Conservation (phyloP, 2,888 invertebrate genomes). For the Tenthredo distinguenda region DNA sequence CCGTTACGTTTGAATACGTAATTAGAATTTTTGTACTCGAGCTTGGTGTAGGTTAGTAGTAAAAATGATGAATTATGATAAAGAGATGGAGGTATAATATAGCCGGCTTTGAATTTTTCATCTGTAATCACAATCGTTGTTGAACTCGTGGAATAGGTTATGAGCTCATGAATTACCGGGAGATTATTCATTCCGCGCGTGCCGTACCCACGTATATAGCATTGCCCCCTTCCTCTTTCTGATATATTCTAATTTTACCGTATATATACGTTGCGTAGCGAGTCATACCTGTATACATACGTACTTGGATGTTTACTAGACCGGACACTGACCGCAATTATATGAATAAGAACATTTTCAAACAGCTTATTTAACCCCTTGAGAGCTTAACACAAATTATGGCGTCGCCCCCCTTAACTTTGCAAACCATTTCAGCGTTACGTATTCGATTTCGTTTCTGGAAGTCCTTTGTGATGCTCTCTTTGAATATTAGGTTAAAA, state of each 20-base stretch:
- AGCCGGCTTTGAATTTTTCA: background rate
- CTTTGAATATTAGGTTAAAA: background rate
- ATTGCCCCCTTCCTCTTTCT: background rate
- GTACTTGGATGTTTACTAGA: slow-evolving; percentile 16
- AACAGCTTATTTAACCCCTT: background rate
- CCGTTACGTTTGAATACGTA: background rate
- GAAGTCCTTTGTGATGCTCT: background rate
- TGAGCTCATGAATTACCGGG: background rate
- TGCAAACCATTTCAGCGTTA: background rate
- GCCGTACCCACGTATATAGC: background rate
- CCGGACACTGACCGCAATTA: slow-evolving; percentile 35
- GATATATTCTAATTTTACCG: slow-evolving; percentile 34
- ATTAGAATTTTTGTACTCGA: background rate
- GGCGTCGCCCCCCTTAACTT: background rate
- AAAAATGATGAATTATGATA: background rate
- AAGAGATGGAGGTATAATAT: background rate
- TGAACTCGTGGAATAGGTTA: background rate
- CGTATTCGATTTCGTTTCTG: background rate
- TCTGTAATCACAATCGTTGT: background rate
- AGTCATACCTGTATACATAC: background rate
- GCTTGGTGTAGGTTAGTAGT: background rate
- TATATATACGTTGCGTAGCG: background rate
- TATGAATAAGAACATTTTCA: slow-evolving; percentile 5
- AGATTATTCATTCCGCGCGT: slow-evolving; percentile 9
- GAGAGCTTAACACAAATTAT: background rate